phyloP scores from a whole-genome alignment of 2,888 invertebrate genomes.

The Halictus quadricinctus region DNA sequence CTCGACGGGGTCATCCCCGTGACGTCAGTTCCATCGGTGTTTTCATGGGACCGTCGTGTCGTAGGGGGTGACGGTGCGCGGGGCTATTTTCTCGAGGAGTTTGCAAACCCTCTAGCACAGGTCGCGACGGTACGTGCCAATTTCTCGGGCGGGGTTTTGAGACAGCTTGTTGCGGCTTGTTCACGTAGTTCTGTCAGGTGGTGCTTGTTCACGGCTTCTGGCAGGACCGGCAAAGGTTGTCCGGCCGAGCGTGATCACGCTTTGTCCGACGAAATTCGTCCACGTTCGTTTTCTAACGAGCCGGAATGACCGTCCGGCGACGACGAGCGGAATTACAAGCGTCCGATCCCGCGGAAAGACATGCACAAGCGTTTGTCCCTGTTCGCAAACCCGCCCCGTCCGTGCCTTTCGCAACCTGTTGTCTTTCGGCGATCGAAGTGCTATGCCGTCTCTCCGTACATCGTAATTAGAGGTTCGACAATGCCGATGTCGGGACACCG shows the following conservation, averaged over 20 bases:
- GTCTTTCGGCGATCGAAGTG: conserved; percentile 32
- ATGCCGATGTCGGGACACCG: background rate
- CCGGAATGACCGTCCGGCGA: background rate
- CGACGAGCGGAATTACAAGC: conserved; percentile 44
- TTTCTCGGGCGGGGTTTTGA: conserved; percentile 31
- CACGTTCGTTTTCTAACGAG: conserved; percentile 57
- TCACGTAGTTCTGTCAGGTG: conserved; percentile 44
- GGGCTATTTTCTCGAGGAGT: background rate
- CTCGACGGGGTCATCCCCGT: background rate
- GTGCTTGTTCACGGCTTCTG: conserved; percentile 36
- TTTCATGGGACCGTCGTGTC: background rate
- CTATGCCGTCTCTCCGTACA: background rate
- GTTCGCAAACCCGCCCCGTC: background rate
- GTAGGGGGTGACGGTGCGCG: background rate
- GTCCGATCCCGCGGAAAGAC: background rate
- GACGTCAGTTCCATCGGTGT: background rate
- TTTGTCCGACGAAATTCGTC: conserved; percentile 47
- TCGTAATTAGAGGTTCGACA: conserved; percentile 42
- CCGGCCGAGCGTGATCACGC: conserved; percentile 27
- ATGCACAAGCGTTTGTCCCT: conserved; percentile 25
- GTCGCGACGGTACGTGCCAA: conserved; percentile 37
- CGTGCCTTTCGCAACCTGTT: conserved; percentile 42
- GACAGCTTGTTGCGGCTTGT: conserved; percentile 45
- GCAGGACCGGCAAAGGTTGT: conserved; percentile 29
- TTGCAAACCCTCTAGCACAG: background rate